These are phyloP conservation scores for Mustela erminea DNA, from an alignment of 2,797 vertebrate species.

Conservation along the genomic window DNA sequence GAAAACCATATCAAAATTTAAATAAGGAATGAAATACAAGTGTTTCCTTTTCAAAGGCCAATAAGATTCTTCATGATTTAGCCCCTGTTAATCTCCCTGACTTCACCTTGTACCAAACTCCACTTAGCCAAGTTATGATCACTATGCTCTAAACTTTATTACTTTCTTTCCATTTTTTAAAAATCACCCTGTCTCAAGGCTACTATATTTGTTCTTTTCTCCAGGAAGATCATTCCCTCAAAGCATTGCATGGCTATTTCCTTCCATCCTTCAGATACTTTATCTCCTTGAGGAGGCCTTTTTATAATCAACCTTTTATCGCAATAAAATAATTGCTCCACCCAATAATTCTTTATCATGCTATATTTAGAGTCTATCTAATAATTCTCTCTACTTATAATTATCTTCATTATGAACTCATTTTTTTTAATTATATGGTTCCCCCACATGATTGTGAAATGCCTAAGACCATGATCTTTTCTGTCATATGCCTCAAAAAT, in stretches of 20 bases:
- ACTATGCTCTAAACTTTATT: neutral
- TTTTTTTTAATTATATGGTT: conserved; percentile 58
- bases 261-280: conserved; percentile 40
- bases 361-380: conserved; percentile 15
- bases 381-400: conserved; percentile 36
- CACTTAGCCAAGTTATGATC: neutral
- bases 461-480: conserved; percentile 22
- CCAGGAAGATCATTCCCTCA: neutral
- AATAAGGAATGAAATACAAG: neutral
- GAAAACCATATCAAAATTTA: neutral
- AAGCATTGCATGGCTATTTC: neutral
- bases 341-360: conserved; percentile 50
- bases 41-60: neutral
- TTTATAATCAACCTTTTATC: conserved; percentile 25
- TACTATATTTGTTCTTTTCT: neutral
- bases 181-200: neutral
- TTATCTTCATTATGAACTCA: conserved; percentile 53
- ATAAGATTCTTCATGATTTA: neutral
- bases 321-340: neutral
- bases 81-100: neutral
- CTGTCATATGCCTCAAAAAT: neutral
- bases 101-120: neutral
- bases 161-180: neutral
- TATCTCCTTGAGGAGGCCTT: neutral
- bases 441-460: neutral